phyloP scores from a whole-genome alignment of 1,140 invertebrate genomes.

The Samia ricini region DNA sequence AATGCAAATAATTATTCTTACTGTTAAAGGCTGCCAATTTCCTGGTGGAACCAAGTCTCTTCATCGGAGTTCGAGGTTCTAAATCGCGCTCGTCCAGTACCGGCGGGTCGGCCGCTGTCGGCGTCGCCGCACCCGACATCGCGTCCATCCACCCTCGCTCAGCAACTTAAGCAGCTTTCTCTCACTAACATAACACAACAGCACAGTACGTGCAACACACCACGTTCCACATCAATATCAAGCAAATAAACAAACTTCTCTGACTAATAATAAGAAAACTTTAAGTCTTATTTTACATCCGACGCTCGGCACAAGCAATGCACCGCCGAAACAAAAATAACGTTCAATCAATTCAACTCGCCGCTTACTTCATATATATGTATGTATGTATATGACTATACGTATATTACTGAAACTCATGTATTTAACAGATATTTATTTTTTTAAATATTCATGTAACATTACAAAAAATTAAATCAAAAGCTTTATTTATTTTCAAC shows the following conservation, averaged over 20 bases:
- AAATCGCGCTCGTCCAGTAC: conserved; percentile 77
- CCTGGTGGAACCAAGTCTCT: conserved; percentile 86
- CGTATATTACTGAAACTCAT: not conserved
- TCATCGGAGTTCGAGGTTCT: conserved; percentile 87
- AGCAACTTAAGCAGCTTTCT: not conserved
- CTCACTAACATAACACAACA: conserved; percentile 14
- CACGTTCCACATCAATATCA: not conserved
- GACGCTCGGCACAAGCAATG: too few relatives aligned
- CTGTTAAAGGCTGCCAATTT: conserved; percentile 88
- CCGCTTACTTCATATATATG: not conserved
- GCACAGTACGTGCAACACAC: not conserved
- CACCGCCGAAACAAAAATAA: conserved; percentile 13
- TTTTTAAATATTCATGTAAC: too few relatives aligned
- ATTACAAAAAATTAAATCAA: too few relatives aligned
- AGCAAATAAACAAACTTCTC: not conserved
- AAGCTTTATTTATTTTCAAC: too few relatives aligned
- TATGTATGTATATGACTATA: not conserved
- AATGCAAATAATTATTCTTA: conserved; percentile 70
- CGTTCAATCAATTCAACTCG: conserved; percentile 1
- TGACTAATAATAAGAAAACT: not conserved
- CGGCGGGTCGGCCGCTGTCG: conserved; percentile 41
- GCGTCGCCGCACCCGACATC: conserved; percentile 50
- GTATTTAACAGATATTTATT: not conserved
- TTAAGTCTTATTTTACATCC: too few relatives aligned
- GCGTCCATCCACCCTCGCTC: conserved; percentile 11